phyloP scores from a whole-genome alignment of 1,140 invertebrate species.

The Eubasilissa regina region DNA sequence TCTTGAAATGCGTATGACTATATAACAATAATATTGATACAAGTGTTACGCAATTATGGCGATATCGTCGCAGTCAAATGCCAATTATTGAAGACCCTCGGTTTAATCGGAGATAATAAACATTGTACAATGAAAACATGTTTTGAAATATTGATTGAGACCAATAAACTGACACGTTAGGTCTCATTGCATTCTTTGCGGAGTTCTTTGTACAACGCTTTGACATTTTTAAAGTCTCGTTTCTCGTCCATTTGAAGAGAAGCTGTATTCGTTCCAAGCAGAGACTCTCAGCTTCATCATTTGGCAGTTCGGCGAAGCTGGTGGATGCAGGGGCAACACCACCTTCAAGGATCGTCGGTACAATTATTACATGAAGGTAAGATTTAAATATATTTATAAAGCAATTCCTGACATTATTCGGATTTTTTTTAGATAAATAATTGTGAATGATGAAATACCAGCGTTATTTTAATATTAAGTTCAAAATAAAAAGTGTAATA shows the following conservation, averaged over 20 bases:
- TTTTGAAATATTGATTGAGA: constrained; percentile 16
- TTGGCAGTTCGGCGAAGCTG: constrained; percentile 45
- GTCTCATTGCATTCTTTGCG: constrained; percentile 1
- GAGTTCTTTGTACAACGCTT: not conserved
- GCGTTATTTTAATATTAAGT: no score
- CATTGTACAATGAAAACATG: constrained; percentile 43
- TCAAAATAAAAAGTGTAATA: no score
- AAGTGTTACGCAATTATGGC: constrained; percentile 29
- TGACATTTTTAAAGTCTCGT: not conserved
- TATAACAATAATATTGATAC: not conserved
- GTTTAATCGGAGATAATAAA: constrained; percentile 41
- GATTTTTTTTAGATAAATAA: no score
- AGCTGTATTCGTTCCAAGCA: not conserved
- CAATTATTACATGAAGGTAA: constrained; percentile 54
- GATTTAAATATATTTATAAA: not conserved
- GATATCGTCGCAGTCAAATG: constrained; percentile 14
- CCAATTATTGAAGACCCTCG: constrained; percentile 23
- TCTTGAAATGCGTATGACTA: not conserved
- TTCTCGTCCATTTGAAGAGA: not conserved
- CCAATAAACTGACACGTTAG: not conserved
- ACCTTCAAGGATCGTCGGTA: constrained; percentile 45
- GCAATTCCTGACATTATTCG: no score
- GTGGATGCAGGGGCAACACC: constrained; percentile 44
- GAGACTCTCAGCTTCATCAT: constrained; percentile 48
- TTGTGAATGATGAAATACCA: no score